Conservation (phyloP, 2,113 vertebrate genomes). For the Callionymus lyra region DNA sequence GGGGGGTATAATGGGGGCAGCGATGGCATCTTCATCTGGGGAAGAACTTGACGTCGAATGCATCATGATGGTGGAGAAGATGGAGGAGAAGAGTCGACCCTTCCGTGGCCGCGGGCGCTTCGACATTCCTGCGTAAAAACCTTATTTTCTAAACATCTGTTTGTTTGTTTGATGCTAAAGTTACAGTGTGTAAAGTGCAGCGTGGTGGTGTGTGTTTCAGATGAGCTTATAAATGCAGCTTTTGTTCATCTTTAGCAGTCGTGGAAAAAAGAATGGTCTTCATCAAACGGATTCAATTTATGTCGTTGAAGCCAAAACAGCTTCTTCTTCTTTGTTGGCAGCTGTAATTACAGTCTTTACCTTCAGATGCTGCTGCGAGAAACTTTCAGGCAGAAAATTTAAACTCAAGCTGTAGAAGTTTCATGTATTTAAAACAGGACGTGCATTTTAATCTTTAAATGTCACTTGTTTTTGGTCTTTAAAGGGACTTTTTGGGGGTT, state of each 20-base stretch:
- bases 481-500: too few relatives aligned
- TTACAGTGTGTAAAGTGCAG: slow-evolving; percentile 5
- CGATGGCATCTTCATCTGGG: slow-evolving; percentile 47
- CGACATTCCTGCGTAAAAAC: slow-evolving; percentile 42
- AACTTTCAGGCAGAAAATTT: too few relatives aligned
- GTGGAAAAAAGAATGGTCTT: not conserved
- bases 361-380: too few relatives aligned
- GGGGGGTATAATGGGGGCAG: slow-evolving; percentile 35
- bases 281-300: not conserved
- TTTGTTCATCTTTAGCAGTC: slow-evolving; percentile 7
- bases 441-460: too few relatives aligned
- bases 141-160: slow-evolving; percentile 33
- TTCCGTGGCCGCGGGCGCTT: too few relatives aligned
- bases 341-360: too few relatives aligned
- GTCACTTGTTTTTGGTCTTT: too few relatives aligned
- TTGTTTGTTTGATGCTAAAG: slow-evolving; percentile 35
- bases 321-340: too few relatives aligned
- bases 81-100: too few relatives aligned
- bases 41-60: slow-evolving; percentile 32
- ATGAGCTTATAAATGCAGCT: not conserved
- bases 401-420: too few relatives aligned
- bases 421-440: too few relatives aligned
- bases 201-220: slow-evolving; percentile 1
- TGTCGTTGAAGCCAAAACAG: too few relatives aligned
- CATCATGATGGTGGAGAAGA: slow-evolving; percentile 41